Evolutionary conservation across 2,888 invertebrate species (phyloP), one percentile per base, ranked within the genome.

Genomic region (Digitonthophagus gazella): DNA sequence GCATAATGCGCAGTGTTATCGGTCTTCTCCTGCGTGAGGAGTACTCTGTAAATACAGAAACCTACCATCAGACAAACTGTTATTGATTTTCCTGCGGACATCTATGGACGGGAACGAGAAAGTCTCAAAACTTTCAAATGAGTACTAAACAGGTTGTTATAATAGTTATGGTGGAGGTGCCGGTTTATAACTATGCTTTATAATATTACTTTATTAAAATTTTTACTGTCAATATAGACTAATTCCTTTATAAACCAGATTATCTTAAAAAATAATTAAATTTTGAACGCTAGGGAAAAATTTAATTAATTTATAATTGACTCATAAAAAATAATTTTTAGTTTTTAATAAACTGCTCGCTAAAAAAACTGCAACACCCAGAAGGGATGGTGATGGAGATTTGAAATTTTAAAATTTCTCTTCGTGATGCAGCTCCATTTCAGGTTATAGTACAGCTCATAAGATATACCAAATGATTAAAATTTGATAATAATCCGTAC

Each of bases 1-100:
- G 86, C 75, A 85, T 84, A 71, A 86, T 86, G 66, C 82, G 80
- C 72, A 86, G 74, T 20, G 85, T 85, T 76, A 85, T 84, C 64
- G 85, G 85, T 64, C 85, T 82, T 66, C 86, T 79, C 63, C 84
- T 79, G 63, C 85, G 82, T 56, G 82, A 74, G 44, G 83, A 81
- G 74, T 84, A 84, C 76, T 86, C 86, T 85, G 75, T 14, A 80
- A 80, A 16, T 2, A 44, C 28, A 44, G 28, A 44, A 44, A 44
- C 28, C 28, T 44, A 44, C 6, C 28, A 11, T 44, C n/a, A n/a
- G 11, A 2, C 28, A 44, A 2, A 44, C 1, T 44, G 28, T 44
- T 44, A 44, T 44, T 44, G 28, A 44, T 44, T 44, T 44, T 44
- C 28, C 11, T 11, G 11, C 28, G 28, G 28, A 44, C 28, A 44